Percentiles rank a stretch among this genome's conserved stretches.
Evolutionary conservation across 2,797 vertebrate species (phyloP).

Genomic region (Clarias platycephalus): DNA sequence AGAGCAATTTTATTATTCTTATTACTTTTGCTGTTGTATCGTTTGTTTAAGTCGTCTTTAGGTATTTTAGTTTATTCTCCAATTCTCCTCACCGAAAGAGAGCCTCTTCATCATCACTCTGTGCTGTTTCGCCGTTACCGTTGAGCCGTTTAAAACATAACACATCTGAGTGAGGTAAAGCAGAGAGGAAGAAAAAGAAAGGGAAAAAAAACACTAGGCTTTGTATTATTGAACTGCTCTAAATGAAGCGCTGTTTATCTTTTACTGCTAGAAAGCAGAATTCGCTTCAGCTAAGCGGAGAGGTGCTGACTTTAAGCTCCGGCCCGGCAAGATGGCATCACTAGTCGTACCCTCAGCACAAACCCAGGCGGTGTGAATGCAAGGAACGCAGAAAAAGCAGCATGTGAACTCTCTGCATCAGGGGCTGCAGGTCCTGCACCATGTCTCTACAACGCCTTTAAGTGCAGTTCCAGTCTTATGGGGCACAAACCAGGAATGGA

Average conservation of each 20-base stretch:
- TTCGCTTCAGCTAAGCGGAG: conserved; percentile 63
- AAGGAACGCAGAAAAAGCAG: conserved; percentile 51
- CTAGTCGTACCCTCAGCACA: conserved; percentile 59
- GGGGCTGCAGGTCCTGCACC: conserved; percentile 8
- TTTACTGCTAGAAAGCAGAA: conserved; percentile 55
- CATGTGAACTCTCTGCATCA: neutral
- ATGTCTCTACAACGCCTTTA: neutral
- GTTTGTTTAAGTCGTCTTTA: conserved; percentile 65
- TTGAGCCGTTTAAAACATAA: conserved; percentile 59
- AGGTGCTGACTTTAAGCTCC: conserved; percentile 67
- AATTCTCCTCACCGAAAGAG: conserved; percentile 73
- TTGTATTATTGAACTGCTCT: conserved; percentile 67
- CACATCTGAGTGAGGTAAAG: conserved; percentile 18
- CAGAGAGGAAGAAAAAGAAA: conserved; percentile 18
- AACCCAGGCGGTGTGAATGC: conserved; percentile 60
- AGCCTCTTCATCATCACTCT: conserved; percentile 70
- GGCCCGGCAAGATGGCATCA: conserved; percentile 62
- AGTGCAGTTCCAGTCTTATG: neutral
- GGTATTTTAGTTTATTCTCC: conserved; percentile 81
- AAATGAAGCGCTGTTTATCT: conserved; percentile 72
- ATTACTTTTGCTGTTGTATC: conserved; percentile 38
- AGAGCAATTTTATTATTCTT: conserved; percentile 53
- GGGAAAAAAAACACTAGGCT: conserved; percentile 50
- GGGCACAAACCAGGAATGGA: neutral
- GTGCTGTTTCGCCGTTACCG: conserved; percentile 66